These are phyloP conservation scores for Drosophila lacteicornis DNA, from an alignment of 1,140 invertebrate genomes.

Conservation along the genomic window DNA sequence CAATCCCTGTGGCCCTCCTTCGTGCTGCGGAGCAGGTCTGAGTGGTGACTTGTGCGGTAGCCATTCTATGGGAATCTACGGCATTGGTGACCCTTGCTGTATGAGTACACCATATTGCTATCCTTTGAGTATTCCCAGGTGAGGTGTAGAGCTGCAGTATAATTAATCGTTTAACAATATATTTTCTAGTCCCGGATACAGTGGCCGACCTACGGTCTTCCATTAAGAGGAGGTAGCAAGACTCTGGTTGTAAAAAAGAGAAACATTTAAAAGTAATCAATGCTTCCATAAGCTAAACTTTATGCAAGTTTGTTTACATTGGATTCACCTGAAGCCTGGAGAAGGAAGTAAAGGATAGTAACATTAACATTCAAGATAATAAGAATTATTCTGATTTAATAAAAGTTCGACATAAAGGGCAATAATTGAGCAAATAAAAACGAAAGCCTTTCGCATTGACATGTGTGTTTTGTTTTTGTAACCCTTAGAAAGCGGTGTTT, in stretches of 20 bases:
- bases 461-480: too few species aligned
- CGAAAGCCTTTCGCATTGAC: too few species aligned
- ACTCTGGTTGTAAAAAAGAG: too few species aligned
- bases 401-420: background rate
- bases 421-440: too few species aligned
- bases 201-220: background rate
- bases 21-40: background rate
- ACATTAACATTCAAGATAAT: background rate
- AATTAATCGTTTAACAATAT: background rate
- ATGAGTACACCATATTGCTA: background rate
- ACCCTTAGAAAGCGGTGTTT: too few species aligned
- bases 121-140: constrained; percentile 6
- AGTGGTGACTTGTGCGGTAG: constrained; percentile 7
- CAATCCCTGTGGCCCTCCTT: too few species aligned
- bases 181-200: background rate
- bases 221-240: background rate
- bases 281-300: too few species aligned
- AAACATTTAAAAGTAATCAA: background rate
- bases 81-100: background rate
- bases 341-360: background rate
- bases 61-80: constrained; percentile 2
- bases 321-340: too few species aligned
- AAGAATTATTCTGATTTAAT: background rate
- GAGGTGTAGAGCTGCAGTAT: background rate
- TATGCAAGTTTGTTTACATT: background rate